These are phyloP conservation scores for Oophaga sylvatica DNA, from an alignment of 2,797 vertebrate genomes.

Conservation along the genomic window DNA sequence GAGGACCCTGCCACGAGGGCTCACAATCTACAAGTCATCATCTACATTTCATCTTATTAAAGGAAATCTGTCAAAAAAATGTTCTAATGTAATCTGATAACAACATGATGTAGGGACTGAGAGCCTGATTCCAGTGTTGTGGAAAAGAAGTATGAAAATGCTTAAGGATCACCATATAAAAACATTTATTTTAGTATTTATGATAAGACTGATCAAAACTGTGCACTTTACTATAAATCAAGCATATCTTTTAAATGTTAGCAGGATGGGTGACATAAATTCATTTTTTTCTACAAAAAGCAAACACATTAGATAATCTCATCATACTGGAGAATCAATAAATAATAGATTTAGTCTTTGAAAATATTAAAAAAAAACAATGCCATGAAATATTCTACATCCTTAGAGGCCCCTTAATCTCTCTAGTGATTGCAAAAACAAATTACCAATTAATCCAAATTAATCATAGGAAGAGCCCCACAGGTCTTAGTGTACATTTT, in stretches of 20 bases:
- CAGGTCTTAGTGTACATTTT: neutral
- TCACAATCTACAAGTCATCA: neutral
- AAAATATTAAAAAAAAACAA: neutral
- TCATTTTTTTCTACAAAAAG: neutral
- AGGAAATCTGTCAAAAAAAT: no score
- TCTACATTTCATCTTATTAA: neutral
- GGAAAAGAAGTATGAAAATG: no score
- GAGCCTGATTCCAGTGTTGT: no score
- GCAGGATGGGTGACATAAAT: neutral
- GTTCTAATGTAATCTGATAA: no score
- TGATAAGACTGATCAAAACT: neutral
- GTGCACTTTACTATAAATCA: neutral
- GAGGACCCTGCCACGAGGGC: no score
- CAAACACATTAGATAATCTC: neutral
- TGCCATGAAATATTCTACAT: neutral
- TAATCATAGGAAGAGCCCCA: neutral
- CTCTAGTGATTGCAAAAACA: neutral
- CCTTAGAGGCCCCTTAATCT: neutral
- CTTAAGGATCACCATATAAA: no score
- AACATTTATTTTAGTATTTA: neutral
- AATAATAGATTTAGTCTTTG: neutral
- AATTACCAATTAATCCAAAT: neutral
- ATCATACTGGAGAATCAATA: neutral
- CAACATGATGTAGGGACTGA: no score
- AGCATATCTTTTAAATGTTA: neutral